Percentiles rank a stretch among this genome's conserved stretches.
phyloP scores from a whole-genome alignment of 2,888 invertebrate species.

The Phymatocera aterrima region DNA sequence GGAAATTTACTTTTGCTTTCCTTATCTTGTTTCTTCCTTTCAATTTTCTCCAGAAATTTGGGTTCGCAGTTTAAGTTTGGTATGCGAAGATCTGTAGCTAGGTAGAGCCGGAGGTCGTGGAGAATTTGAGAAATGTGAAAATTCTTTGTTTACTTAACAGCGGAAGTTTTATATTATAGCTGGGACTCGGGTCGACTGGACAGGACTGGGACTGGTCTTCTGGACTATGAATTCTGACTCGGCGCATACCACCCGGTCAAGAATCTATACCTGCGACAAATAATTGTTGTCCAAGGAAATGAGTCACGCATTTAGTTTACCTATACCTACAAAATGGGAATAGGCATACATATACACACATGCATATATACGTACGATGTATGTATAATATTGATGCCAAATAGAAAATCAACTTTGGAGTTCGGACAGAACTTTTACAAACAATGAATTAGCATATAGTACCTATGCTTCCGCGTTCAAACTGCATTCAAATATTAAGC shows the following conservation, averaged over 20 bases:
- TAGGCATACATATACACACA: no score
- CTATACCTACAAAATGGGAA: neutral
- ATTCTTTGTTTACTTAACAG: neutral
- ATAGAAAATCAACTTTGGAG: no score
- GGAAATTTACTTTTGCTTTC: neutral
- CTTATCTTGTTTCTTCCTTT: neutral
- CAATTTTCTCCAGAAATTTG: neutral
- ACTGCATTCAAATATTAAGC: no score
- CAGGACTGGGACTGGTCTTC: no score
- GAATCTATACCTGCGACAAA: neutral
- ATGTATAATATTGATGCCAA: no score
- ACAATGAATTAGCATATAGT: no score
- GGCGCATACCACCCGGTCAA: neutral
- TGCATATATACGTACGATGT: no score
- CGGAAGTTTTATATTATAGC: no score
- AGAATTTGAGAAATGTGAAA: neutral
- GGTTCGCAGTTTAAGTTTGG: neutral
- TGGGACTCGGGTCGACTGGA: no score
- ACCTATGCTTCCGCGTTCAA: no score
- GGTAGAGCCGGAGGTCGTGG: no score
- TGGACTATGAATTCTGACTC: conserved; percentile 11
- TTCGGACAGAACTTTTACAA: no score
- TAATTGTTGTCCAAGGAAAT: neutral
- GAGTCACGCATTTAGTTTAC: conserved; percentile 1
- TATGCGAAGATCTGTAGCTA: neutral